Evolutionary conservation across 2,113 vertebrate species (phyloP).

Genomic region (Himantopus leucocephalus): DNA sequence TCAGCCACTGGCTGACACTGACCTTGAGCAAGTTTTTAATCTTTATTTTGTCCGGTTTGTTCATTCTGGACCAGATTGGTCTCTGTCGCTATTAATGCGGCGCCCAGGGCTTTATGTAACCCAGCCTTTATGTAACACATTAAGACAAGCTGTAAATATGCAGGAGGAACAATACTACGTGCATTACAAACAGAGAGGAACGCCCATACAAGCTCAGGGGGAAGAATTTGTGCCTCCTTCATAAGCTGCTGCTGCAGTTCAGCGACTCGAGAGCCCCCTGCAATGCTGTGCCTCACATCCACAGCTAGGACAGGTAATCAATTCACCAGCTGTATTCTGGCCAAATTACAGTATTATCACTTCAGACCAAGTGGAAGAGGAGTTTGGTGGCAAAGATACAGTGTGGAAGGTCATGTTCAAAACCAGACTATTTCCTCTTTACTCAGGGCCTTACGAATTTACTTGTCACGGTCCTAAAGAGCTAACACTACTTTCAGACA

Average conservation of each 20-base stretch:
- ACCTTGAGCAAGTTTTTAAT: not conserved
- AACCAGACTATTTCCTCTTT: not conserved
- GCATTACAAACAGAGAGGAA: not conserved
- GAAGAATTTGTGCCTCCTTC: not conserved
- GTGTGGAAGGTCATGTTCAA: not conserved
- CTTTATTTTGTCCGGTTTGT: not conserved
- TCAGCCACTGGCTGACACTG: not conserved
- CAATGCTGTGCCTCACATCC: not conserved
- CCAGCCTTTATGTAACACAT: not conserved
- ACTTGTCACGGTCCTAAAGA: not conserved
- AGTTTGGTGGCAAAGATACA: not conserved
- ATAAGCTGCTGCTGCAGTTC: not conserved
- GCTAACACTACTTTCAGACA: not conserved
- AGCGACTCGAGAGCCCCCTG: fast-evolving
- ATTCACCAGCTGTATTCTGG: not conserved
- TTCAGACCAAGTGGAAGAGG: not conserved
- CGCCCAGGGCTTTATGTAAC: not conserved
- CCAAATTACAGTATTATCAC: not conserved
- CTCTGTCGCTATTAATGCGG: not conserved
- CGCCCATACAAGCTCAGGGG: not conserved
- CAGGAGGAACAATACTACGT: not conserved
- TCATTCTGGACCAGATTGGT: not conserved
- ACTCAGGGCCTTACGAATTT: not conserved
- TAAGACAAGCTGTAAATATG: not conserved
- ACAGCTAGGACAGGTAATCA: not conserved